phyloP scores from a whole-genome alignment of 2,888 invertebrate species.

The Rotaria macrura region DNA sequence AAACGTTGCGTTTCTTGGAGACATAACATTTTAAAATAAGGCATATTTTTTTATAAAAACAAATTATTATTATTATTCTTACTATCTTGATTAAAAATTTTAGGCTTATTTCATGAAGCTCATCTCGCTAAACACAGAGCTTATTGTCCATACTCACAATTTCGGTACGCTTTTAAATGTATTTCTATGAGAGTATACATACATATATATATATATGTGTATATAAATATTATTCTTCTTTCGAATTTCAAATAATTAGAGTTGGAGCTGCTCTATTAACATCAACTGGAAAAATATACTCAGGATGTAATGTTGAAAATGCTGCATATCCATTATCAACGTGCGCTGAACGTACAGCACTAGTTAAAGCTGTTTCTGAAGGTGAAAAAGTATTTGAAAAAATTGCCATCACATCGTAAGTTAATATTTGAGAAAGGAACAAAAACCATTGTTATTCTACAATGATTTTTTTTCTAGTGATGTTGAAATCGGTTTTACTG shows the following conservation, averaged over 20 bases:
- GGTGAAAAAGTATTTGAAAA: constrained; percentile 62
- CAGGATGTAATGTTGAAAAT: constrained; percentile 81
- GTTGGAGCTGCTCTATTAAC: constrained; percentile 44
- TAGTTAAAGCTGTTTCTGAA: constrained; percentile 71
- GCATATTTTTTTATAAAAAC: not conserved
- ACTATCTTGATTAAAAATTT: not conserved
- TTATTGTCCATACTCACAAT: constrained; percentile 46
- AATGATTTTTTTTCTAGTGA: not conserved
- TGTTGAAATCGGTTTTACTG: not conserved
- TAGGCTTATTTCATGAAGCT: constrained; percentile 38
- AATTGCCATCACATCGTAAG: constrained; percentile 54
- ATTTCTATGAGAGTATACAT: no score
- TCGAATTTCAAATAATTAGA: not conserved
- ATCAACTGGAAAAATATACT: constrained; percentile 34
- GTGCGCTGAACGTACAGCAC: constrained; percentile 79
- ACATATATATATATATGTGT: no score
- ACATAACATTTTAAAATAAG: not conserved
- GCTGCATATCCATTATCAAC: constrained; percentile 65
- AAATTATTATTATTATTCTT: not conserved
- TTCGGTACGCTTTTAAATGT: constrained; percentile 35
- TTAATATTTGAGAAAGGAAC: no score
- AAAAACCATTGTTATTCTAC: no score
- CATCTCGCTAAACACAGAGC: constrained; percentile 39
- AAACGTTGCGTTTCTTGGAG: not conserved
- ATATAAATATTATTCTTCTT: no score